A percentile compares a stretch with the other conserved stretches of the same genome.
phyloP scores from a whole-genome alignment of 2,113 vertebrate genomes.

The Egretta garzetta region DNA sequence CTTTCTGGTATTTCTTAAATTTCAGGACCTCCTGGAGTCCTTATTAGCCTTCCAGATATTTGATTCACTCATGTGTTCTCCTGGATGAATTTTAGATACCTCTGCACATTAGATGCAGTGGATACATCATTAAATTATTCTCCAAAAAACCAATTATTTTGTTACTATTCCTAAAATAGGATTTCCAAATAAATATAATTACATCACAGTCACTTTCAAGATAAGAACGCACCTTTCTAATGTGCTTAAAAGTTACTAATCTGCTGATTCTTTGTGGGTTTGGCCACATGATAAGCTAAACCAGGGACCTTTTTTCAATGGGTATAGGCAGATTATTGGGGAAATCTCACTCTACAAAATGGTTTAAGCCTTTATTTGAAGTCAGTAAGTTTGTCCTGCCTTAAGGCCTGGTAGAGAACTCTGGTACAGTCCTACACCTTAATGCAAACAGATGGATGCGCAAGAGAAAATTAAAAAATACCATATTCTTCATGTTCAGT shows the following conservation, averaged over 20 bases:
- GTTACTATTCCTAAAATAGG: background rate
- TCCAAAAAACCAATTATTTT: background rate
- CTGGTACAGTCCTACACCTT: background rate
- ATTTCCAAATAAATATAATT: background rate
- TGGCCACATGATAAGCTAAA: background rate
- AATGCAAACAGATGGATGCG: background rate
- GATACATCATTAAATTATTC: background rate
- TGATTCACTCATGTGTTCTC: background rate
- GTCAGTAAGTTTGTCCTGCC: background rate
- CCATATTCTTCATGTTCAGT: background rate
- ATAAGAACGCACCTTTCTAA: background rate
- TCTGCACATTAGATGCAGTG: background rate
- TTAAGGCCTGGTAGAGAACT: background rate
- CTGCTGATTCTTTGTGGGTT: background rate
- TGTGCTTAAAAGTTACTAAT: background rate
- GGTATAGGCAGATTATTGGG: background rate
- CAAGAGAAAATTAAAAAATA: background rate
- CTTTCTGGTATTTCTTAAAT: constrained; percentile 36
- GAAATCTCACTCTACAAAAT: background rate
- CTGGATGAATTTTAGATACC: background rate
- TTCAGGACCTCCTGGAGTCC: background rate
- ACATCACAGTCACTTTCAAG: background rate
- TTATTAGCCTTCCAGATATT: background rate
- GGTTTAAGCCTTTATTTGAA: background rate
- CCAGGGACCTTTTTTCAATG: background rate